Evolutionary conservation across 2,888 invertebrate species (phyloP), one percentile per base, ranked within the genome.

Genomic region (Campoplex nolae): DNA sequence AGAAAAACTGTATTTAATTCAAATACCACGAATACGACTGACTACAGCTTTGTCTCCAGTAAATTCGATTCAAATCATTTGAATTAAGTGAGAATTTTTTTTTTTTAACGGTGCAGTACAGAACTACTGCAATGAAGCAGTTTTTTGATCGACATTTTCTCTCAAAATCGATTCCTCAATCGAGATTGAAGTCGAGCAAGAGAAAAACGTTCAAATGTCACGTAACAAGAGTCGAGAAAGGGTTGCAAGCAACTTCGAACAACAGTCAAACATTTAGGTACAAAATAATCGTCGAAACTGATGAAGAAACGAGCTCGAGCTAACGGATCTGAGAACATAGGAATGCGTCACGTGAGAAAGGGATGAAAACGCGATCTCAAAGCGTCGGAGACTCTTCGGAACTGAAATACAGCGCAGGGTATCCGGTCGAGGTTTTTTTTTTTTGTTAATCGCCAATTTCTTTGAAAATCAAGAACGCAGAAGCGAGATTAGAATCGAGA

Each of bases 211-310:
- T 9, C 32, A 73, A 73, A 73, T 51, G 51, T 73, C 35, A 32
- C 54, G 32, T 54, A 73, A 73, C 28, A 74, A 74, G 74, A 16
- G 38, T 6, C 13, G 74, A 18, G n/a, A 38, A n/a, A n/a, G n/a
- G 67, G n/a, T n/a, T 38, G 67, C 18, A 67, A n/a, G 1, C n/a
- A 68, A 28, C 28, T 13, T 28, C 13, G 3, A 4, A 58, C 9
- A 58, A 56, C 23, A 23, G 8, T 56, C 1, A 18, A 54, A 54
- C n/a, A 8, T 56, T 13, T 9, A 7, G 3, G 9, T 8, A 23
- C 9, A 54, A 3, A 54, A n/a, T 54, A n/a, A n/a, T 54, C 7
- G 7, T 54, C n/a, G n/a, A 54, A n/a, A 54, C n/a, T n/a, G 3
- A 8, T 38, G 6, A n/a, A n/a, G 13, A 23, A 56, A 56, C 42